Evolutionary conservation across 1,140 invertebrate genomes (phyloP).

Genomic region (Bombyx mandarina): DNA sequence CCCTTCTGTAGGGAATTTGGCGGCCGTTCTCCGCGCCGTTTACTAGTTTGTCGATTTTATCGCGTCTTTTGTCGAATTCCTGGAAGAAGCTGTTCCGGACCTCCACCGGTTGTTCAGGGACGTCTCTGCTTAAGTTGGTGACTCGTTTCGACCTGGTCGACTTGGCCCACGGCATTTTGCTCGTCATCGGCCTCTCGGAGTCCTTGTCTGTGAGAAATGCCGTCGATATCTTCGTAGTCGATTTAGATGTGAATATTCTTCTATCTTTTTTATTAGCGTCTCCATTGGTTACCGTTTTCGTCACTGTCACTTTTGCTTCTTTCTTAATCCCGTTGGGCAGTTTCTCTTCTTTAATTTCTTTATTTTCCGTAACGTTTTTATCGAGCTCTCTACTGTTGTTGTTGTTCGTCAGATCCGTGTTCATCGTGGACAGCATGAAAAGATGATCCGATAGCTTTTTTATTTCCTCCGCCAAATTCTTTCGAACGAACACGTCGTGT

Average conservation of each 20-base stretch:
- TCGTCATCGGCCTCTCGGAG: conserved; percentile 50
- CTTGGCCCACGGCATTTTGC: conserved; percentile 71
- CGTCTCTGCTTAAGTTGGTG: conserved; percentile 74
- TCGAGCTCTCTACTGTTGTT: conserved; percentile 54
- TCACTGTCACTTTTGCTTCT: conserved; percentile 35
- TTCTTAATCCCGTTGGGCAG: conserved; percentile 51
- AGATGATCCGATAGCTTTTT: conserved; percentile 84
- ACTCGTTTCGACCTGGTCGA: conserved; percentile 72
- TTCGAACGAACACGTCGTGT: conserved; percentile 72
- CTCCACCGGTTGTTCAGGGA: conserved; percentile 73
- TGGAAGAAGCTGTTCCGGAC: conserved; percentile 72
- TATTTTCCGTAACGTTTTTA: conserved; percentile 53
- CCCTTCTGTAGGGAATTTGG: conserved; percentile 59
- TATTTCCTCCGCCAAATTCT: conserved; percentile 84
- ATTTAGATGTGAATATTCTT: conserved; percentile 51
- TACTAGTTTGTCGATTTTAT: conserved; percentile 61
- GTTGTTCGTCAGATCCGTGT: conserved; percentile 73
- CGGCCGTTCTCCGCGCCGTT: conserved; percentile 48
- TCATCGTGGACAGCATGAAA: conserved; percentile 79
- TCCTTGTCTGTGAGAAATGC: conserved; percentile 51
- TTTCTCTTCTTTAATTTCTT: conserved; percentile 39
- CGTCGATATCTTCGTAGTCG: conserved; percentile 45
- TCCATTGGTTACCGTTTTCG: conserved; percentile 46
- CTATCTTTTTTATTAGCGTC: conserved; percentile 45
- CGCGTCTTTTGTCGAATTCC: conserved; percentile 64